Base-by-base conservation (phyloP, 2,797 vertebrate genomes). In the Neomorphus geoffroyi region DNA sequence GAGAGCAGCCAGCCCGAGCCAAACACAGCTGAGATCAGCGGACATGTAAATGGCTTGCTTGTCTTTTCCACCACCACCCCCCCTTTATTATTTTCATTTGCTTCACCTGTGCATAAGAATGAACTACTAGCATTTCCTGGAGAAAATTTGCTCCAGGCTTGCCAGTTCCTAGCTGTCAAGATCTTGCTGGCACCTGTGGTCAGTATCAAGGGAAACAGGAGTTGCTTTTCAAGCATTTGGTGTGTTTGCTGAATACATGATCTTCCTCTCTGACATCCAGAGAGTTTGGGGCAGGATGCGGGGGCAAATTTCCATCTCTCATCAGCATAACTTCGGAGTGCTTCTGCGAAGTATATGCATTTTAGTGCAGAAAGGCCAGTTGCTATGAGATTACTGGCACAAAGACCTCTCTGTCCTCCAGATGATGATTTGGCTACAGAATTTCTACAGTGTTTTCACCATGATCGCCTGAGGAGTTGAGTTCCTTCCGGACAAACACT, bases 211-310 rank as follows among this genome's bases (percentile, higher is more conserved):
- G 69, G 77, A 48, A 66, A 15, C 35, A 43, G 30, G 9, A 58
- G 51, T 23, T 64, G 78, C 41, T 90, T 77, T 79, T 56, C 27
- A 14, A 71, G 32, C 30, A 2, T 67, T 58, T 7, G 2, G 5
- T 67, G 41, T 71, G 6, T 79, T 50, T 0, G 0, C 45, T 16
- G 24, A 65, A 57, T 62, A 77, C 17, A 0, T 4, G 0, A 4
- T 69, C 54, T 80, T 86, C 30, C 33, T 72, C 22, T 70, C 17
- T 41, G 41, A 45, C 54, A 33, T 67, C 14, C 50, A 24, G 70
- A 65, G 57, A 51, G 86, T 78, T 45, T 11, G 35, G 74, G 60
- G 32, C 53, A 33, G 51, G 45, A 32, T 4, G 3, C 13, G 21
- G 13, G 13, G 11, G 23, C 28, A 48, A 6, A 73, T 82, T 67